A percentile compares a stretch with the other conserved stretches of the same genome.
phyloP scores from a whole-genome alignment of 53 echinoderm and acorn worm genomes.

The Antedon mediterranea region DNA sequence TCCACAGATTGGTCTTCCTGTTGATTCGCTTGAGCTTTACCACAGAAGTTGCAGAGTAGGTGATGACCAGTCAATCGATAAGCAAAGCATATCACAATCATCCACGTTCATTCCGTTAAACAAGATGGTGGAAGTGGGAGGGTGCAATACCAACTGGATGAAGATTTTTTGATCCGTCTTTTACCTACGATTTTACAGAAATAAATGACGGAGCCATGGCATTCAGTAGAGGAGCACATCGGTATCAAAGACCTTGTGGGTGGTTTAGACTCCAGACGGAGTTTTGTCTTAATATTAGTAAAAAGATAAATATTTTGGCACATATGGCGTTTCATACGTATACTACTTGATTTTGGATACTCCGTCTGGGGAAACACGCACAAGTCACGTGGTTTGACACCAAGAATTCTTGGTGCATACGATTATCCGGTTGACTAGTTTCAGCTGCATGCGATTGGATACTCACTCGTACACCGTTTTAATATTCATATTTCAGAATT shows the following conservation, averaged over 20 bases:
- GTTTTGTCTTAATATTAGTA: too few species aligned
- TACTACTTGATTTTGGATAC: too few species aligned
- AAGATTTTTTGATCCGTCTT: conserved; percentile 1
- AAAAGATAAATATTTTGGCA: too few species aligned
- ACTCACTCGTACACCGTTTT: too few species aligned
- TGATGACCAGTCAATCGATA: neutral
- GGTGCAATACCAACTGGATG: conserved; percentile 8
- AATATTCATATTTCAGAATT: too few species aligned
- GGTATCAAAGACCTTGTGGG: conserved; percentile 18
- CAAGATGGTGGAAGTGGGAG: neutral
- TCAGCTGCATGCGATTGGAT: too few species aligned
- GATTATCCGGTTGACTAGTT: too few species aligned
- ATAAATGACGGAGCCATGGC: neutral
- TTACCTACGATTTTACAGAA: conserved; percentile 9
- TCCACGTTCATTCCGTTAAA: neutral
- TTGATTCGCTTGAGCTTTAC: neutral
- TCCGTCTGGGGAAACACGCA: too few species aligned
- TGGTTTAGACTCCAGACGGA: conserved; percentile 10
- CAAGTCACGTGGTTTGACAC: too few species aligned
- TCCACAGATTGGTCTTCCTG: neutral
- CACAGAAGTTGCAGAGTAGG: neutral
- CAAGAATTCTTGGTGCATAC: too few species aligned
- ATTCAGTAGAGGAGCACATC: conserved; percentile 5
- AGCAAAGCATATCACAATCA: neutral
- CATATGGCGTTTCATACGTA: too few species aligned